phyloP scores from a whole-genome alignment of 2,888 invertebrate genomes.

The Halocaridina rubra region DNA sequence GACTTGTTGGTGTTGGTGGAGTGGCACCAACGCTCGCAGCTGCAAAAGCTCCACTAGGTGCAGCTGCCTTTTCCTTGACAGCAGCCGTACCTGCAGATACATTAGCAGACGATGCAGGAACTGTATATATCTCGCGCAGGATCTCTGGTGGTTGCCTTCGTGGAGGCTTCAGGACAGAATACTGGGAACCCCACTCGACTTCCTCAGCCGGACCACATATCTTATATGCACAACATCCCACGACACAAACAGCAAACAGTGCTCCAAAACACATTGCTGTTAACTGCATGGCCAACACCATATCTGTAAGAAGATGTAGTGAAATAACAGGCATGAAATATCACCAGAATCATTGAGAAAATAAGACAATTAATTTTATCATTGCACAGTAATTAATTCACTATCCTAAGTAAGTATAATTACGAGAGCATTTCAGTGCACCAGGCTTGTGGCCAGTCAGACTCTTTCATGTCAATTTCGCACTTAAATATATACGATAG shows the following conservation, averaged over 20 bases:
- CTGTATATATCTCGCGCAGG: conserved; percentile 41
- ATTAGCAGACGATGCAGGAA: not conserved
- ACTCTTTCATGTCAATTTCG: no score
- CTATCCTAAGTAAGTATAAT: no score
- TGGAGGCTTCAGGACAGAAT: conserved; percentile 49
- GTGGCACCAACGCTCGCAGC: not conserved
- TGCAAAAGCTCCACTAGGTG: not conserved
- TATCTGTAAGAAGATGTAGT: conserved; percentile 42
- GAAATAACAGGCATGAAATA: no score
- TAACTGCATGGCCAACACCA: conserved; percentile 59
- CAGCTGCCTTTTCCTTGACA: not conserved
- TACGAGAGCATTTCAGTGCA: no score
- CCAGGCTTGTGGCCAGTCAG: no score
- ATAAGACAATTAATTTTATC: no score
- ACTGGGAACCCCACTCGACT: conserved; percentile 48
- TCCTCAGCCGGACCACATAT: conserved; percentile 62
- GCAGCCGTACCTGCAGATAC: not conserved
- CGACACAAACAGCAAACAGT: conserved; percentile 60
- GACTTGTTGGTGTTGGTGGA: not conserved
- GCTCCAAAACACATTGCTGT: conserved; percentile 62
- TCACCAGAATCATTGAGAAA: no score
- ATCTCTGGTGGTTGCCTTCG: conserved; percentile 42
- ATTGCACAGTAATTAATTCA: no score
- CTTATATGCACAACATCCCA: conserved; percentile 62
- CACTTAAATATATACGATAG: no score